These are phyloP conservation scores for Columba janthina DNA, from an alignment of 2,113 vertebrate species.

Conservation along the genomic window DNA sequence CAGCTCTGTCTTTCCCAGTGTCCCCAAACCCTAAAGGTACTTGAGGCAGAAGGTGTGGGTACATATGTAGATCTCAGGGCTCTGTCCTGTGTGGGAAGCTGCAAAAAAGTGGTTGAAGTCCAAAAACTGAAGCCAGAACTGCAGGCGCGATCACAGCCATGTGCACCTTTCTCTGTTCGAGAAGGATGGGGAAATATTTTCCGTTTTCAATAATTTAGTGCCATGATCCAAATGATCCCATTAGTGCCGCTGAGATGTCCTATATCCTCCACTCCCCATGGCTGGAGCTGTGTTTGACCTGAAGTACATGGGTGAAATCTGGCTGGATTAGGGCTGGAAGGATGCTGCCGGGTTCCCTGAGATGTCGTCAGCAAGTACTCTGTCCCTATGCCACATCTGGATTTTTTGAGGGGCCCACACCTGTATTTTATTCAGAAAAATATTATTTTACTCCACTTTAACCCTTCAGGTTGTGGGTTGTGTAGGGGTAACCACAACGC, in stretches of 20 bases:
- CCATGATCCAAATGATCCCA: background rate
- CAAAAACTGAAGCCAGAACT: background rate
- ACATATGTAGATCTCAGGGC: background rate
- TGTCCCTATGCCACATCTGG: background rate
- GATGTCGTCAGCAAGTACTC: background rate
- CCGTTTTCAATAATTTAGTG: background rate
- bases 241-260: background rate
- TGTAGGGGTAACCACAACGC: background rate
- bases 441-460: background rate
- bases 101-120: background rate
- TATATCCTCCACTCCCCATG: accelerated
- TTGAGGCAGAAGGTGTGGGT: background rate
- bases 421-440: background rate
- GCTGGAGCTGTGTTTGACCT: background rate
- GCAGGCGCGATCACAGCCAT: accelerated
- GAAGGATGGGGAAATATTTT: background rate
- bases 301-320: background rate
- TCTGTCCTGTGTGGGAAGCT: background rate
- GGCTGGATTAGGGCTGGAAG: background rate
- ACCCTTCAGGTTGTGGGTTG: background rate
- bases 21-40: background rate
- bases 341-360: background rate
- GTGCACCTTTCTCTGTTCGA: accelerated
- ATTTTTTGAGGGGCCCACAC: background rate
- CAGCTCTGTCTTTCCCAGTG: background rate